These are phyloP conservation scores for Micronisus gabar DNA, from an alignment of 2,113 vertebrate genomes.

Conservation along the genomic window DNA sequence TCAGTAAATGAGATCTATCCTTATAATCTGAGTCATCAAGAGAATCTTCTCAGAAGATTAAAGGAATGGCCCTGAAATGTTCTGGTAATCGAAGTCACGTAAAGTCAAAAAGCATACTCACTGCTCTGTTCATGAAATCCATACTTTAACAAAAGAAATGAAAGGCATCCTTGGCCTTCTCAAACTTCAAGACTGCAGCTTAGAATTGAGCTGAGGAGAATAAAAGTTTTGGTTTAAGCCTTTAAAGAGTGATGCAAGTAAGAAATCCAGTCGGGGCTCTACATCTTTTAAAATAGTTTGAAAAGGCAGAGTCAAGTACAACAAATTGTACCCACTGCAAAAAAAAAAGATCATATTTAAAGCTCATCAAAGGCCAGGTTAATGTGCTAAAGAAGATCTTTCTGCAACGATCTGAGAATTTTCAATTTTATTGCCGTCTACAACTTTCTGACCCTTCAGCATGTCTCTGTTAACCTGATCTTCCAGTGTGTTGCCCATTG, in stretches of 20 bases:
- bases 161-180: background rate
- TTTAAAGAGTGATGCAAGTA: background rate
- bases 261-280: background rate
- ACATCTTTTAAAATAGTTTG: background rate
- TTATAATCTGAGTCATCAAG: conserved; percentile 40
- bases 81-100: background rate
- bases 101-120: background rate
- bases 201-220: background rate
- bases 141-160: background rate
- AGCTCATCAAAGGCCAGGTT: background rate
- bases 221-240: background rate
- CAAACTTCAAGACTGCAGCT: background rate
- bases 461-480: background rate
- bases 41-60: conserved; percentile 32
- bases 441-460: background rate
- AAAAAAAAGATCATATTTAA: background rate
- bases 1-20: conserved; percentile 36
- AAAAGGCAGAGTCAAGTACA: background rate
- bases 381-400: background rate
- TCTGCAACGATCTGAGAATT: background rate
- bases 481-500: background rate
- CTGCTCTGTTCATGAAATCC: background rate
- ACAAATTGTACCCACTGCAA: background rate
- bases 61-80: conserved; percentile 9
- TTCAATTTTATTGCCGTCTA: background rate